These are phyloP conservation scores for Helicoverpa zea DNA, from an alignment of 1,140 invertebrate genomes.

Conservation along the genomic window DNA sequence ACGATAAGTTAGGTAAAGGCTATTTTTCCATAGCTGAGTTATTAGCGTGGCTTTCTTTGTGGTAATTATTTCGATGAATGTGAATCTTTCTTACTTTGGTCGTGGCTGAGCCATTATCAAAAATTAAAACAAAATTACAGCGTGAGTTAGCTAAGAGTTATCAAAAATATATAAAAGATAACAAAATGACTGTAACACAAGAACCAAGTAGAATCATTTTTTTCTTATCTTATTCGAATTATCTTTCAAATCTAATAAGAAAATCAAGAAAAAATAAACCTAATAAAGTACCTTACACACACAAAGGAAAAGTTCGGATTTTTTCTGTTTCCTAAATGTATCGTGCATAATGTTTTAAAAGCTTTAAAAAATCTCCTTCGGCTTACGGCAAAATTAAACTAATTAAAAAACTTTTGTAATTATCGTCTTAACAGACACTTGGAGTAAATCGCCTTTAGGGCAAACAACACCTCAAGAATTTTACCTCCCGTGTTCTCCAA, in stretches of 20 bases:
- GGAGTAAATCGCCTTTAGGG: constrained; percentile 85
- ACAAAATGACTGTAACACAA: neutral
- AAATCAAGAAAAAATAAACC: constrained; percentile 21
- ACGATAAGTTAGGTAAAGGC: no score
- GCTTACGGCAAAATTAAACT: constrained; percentile 84
- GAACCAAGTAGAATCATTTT: neutral
- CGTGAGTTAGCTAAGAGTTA: no score
- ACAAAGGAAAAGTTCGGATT: constrained; percentile 3
- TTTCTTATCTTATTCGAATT: neutral
- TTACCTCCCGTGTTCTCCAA: constrained; percentile 66
- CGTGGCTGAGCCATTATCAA: no score
- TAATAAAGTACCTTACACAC: constrained; percentile 27
- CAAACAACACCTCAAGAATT: constrained; percentile 85
- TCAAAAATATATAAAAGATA: no score
- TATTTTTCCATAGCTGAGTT: no score
- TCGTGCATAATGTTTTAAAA: constrained; percentile 53
- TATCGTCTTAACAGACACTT: constrained; percentile 86
- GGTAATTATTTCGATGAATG: no score
- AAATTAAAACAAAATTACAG: no score
- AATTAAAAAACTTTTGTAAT: constrained; percentile 87
- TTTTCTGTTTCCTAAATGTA: constrained; percentile 29
- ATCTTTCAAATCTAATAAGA: neutral
- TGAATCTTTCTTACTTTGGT: no score
- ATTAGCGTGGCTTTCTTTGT: no score
- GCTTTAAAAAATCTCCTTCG: constrained; percentile 80